Conservation (phyloP, 2,888 invertebrate genomes). For the Tetragnatha montana region DNA sequence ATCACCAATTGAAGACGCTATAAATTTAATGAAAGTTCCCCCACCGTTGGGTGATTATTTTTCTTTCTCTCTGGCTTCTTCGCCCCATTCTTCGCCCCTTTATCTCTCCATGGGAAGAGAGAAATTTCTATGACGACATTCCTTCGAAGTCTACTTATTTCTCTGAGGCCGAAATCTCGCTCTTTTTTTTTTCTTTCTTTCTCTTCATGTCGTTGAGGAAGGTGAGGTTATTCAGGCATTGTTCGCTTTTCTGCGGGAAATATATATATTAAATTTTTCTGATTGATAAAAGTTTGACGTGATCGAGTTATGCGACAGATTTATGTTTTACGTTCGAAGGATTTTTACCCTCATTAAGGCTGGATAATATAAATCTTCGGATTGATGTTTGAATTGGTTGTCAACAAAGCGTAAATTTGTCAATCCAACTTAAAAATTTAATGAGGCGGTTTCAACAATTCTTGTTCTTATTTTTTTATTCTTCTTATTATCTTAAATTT, state of each 20-base stretch:
- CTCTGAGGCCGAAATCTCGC: conserved; percentile 11
- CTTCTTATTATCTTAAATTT: no score
- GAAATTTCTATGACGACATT: conserved; percentile 33
- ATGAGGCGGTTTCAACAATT: no score
- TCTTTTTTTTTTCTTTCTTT: no score
- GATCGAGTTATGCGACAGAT: no score
- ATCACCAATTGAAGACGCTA: conserved; percentile 56
- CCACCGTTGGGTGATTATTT: neutral
- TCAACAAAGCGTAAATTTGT: no score
- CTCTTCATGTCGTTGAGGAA: neutral
- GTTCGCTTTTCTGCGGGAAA: neutral
- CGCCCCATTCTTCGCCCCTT: neutral
- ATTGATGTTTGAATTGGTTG: no score
- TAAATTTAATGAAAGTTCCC: conserved; percentile 44
- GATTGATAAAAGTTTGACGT: neutral
- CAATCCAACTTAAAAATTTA: no score
- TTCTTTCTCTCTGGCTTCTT: conserved; percentile 24
- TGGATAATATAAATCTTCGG: no score
- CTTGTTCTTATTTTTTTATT: no score
- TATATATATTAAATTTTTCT: neutral
- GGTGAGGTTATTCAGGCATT: neutral
- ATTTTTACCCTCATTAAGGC: no score
- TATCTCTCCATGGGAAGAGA: neutral
- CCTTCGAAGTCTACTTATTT: conserved; percentile 19
- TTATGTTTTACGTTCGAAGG: no score